Conservation (phyloP, 2,888 invertebrate genomes). For the Eumacrocentrus americanus region DNA sequence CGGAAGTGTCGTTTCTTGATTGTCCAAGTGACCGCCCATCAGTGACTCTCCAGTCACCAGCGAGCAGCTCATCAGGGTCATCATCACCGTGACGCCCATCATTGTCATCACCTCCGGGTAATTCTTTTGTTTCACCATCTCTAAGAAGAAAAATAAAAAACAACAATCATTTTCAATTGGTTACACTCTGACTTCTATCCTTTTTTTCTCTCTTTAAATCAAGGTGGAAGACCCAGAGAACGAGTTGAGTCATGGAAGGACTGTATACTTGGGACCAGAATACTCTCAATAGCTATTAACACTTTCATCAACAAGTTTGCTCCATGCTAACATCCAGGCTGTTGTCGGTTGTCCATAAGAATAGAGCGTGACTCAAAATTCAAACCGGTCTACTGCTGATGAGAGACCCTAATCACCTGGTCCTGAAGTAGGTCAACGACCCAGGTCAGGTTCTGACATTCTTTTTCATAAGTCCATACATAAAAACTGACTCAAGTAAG, state of each 20-base stretch:
- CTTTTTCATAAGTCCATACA: neutral
- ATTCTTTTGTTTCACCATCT: conserved; percentile 3
- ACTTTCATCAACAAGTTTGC: conserved; percentile 13
- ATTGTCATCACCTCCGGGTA: neutral
- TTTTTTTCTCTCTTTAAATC: neutral
- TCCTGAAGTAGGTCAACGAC: conserved; percentile 6
- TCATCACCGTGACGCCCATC: conserved; percentile 4
- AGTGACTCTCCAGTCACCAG: conserved; percentile 38
- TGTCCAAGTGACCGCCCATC: conserved; percentile 55
- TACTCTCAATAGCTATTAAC: conserved; percentile 1
- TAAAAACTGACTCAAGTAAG: neutral
- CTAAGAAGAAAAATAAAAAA: conserved; percentile 7
- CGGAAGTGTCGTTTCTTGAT: conserved; percentile 33
- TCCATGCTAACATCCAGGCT: too few species aligned
- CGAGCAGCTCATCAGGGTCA: neutral
- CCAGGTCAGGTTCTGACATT: neutral
- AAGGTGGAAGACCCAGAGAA: neutral
- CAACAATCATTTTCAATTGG: neutral
- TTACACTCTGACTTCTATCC: neutral
- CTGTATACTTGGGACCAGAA: conserved; percentile 9
- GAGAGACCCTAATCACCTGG: too few species aligned
- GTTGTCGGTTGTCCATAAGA: too few species aligned
- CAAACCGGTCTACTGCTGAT: neutral
- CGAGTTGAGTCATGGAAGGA: conserved; percentile 2
- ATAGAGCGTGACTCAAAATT: too few species aligned